These are phyloP conservation scores for Hypena proboscidalis DNA, from an alignment of 2,888 invertebrate genomes.

Conservation along the genomic window DNA sequence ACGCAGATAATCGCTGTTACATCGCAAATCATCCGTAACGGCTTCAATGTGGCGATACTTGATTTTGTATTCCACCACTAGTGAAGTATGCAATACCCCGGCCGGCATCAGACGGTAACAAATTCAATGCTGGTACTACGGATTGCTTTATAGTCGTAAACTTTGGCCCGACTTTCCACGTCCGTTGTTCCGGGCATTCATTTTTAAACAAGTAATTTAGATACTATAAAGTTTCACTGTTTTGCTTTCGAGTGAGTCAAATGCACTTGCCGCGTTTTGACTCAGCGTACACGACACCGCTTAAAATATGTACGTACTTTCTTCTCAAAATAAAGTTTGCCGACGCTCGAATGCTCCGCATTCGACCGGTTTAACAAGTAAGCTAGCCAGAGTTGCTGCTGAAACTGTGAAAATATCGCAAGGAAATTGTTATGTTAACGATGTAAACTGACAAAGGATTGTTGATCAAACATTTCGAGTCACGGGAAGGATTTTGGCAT, in stretches of 20 bases:
- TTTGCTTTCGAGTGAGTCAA: constrained; percentile 36
- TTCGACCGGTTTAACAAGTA: background rate
- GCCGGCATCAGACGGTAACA: constrained; percentile 66
- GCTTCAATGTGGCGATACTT: constrained; percentile 52
- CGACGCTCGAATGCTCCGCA: constrained; percentile 5
- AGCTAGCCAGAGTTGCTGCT: background rate
- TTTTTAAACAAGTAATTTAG: constrained; percentile 75
- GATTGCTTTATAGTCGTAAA: constrained; percentile 69
- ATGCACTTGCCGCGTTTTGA: constrained; percentile 40
- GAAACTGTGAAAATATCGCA: background rate
- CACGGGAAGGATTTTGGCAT: constrained; percentile 1
- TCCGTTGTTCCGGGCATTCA: constrained; percentile 63
- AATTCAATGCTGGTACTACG: constrained; percentile 62
- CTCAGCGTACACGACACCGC: constrained; percentile 22
- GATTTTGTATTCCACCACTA: constrained; percentile 63
- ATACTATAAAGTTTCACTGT: constrained; percentile 56
- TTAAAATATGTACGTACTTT: constrained; percentile 35
- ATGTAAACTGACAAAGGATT: background rate
- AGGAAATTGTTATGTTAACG: background rate
- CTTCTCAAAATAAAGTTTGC: constrained; percentile 23
- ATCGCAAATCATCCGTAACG: constrained; percentile 53
- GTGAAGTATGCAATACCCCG: constrained; percentile 67
- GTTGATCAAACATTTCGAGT: background rate
- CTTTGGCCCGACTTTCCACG: constrained; percentile 61
- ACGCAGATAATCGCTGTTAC: constrained; percentile 35